Conservation (phyloP, 1,140 invertebrate genomes). For the Temnothorax longispinosus region DNA sequence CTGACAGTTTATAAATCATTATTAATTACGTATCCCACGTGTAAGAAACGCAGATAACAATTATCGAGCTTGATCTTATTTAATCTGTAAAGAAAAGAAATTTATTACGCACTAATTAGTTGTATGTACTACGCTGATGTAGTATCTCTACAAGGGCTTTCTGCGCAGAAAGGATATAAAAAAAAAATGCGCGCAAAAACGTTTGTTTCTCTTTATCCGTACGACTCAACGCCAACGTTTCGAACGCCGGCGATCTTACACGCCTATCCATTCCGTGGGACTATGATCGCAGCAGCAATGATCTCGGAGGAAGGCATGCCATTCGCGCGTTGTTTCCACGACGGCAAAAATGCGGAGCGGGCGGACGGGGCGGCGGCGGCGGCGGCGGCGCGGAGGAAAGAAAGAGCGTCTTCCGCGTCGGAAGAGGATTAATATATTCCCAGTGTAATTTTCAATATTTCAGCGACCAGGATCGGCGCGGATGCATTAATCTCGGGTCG, state of each 20-base stretch:
- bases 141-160: neutral
- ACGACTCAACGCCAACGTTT: conserved; percentile 17
- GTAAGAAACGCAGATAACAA: neutral
- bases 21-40: neutral
- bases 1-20: conserved; percentile 17
- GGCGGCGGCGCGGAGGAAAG: neutral
- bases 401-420: conserved; percentile 45
- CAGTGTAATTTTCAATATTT: conserved; percentile 63
- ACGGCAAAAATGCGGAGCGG: conserved; percentile 5
- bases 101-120: neutral
- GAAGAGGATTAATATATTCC: conserved; percentile 60
- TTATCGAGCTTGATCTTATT: neutral
- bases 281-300: conserved; percentile 19
- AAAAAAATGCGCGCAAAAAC: neutral
- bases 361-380: neutral
- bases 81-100: neutral
- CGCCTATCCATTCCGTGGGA: conserved; percentile 36
- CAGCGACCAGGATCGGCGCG: conserved; percentile 55
- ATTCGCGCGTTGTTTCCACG: conserved; percentile 40
- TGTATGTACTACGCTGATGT: neutral
- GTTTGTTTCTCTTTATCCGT: neutral
- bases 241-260: conserved; percentile 11
- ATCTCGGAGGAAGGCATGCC: conserved; percentile 16
- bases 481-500: conserved; percentile 63
- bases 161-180: neutral